Evolutionary conservation across 2,113 vertebrate species (phyloP).

Genomic region (Leptocoma aspasia): DNA sequence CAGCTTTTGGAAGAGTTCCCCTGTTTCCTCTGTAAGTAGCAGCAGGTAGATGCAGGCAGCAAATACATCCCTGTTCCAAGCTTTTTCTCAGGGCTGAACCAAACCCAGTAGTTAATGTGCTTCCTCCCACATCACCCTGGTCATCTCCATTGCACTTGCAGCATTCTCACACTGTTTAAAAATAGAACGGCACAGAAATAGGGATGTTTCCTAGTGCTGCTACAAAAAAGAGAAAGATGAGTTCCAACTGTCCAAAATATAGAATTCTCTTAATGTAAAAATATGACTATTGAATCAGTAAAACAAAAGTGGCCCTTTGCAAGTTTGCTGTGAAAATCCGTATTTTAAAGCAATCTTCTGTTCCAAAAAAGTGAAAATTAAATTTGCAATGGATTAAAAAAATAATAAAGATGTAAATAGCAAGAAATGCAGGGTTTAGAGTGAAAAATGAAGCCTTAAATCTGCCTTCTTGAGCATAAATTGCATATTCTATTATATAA

Average conservation of each 20-base stretch:
- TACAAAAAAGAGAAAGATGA: background rate
- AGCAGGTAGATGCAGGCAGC: background rate
- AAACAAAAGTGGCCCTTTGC: background rate
- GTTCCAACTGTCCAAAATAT: background rate
- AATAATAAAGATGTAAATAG: background rate
- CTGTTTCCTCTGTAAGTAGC: background rate
- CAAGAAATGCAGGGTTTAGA: background rate
- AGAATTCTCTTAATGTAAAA: background rate
- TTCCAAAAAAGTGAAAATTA: background rate
- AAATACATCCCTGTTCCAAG: rapidly evolving
- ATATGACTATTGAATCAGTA: background rate
- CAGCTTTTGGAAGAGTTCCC: background rate
- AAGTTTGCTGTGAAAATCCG: background rate
- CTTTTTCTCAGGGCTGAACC: background rate
- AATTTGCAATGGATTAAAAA: background rate
- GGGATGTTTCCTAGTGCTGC: background rate
- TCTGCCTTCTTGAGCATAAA: background rate
- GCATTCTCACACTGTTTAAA: background rate
- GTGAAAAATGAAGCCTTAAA: background rate
- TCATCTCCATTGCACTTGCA: background rate
- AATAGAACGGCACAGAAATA: background rate
- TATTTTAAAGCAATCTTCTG: background rate
- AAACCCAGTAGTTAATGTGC: background rate
- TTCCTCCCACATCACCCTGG: background rate
- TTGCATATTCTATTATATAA: background rate